A percentile compares a stretch with the other conserved stretches of the same genome.
These are phyloP conservation scores for Ricordea florida DNA, from an alignment of 92 coral and sea anemone genomes.

Conservation along the genomic window DNA sequence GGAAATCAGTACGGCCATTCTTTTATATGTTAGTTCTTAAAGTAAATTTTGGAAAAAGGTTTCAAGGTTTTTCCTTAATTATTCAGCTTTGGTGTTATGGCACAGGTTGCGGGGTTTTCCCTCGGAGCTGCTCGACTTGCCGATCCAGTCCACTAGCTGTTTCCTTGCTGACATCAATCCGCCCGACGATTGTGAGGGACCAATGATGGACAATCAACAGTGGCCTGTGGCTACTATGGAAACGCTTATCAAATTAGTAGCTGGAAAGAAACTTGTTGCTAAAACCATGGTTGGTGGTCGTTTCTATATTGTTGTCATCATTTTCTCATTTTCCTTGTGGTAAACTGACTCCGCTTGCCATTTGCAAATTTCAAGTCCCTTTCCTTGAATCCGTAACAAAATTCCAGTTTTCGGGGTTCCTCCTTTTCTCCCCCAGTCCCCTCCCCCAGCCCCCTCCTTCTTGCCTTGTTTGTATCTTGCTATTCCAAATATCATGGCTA, in stretches of 20 bases:
- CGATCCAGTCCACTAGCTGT: conserved; percentile 88
- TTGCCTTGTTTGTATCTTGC: no score
- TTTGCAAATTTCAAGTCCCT: neutral
- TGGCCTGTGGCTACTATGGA: conserved; percentile 80
- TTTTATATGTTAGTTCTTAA: neutral
- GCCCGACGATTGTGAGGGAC: conserved; percentile 46
- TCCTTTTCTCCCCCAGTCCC: no score
- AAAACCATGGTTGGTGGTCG: conserved; percentile 68
- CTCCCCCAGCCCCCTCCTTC: no score
- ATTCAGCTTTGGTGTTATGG: no score
- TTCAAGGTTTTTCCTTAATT: no score
- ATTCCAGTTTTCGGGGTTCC: no score
- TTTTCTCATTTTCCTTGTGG: neutral
- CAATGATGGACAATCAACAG: conserved; percentile 38
- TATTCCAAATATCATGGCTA: no score
- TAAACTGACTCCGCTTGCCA: neutral
- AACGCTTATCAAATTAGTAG: conserved; percentile 73
- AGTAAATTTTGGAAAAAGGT: neutral
- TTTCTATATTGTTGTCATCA: neutral
- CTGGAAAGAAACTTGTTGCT: conserved; percentile 85
- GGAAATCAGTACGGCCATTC: no score
- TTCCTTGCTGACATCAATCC: conserved; percentile 67
- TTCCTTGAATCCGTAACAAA: no score
- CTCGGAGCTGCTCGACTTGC: conserved; percentile 79
- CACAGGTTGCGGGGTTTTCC: conserved; percentile 87